A percentile compares a stretch with the other conserved stretches of the same genome.
phyloP scores from a whole-genome alignment of 2,797 vertebrate species.

The Phoxinus dragarum region DNA sequence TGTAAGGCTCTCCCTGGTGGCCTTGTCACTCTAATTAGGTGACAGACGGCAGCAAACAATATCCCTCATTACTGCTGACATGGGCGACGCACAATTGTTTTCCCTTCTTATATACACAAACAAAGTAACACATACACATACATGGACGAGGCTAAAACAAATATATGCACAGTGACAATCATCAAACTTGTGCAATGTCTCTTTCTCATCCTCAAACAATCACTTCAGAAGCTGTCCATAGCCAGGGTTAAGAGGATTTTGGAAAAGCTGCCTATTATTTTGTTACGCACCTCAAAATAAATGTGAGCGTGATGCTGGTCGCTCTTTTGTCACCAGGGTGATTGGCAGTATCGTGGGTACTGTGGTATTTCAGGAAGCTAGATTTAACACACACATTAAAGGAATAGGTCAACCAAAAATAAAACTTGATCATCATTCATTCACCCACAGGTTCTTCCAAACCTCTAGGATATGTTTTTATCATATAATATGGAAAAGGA shows the following conservation, averaged over 20 bases:
- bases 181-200: conserved; percentile 30
- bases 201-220: conserved; percentile 32
- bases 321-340: conserved; percentile 3
- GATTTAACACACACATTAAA: not conserved
- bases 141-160: conserved; percentile 40
- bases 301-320: conserved; percentile 4
- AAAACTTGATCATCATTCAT: not conserved
- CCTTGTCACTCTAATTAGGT: conserved; percentile 69
- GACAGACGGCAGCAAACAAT: conserved; percentile 67
- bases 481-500: not conserved
- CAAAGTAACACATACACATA: conserved; percentile 38
- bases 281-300: conserved; percentile 9
- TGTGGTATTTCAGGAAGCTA: not conserved
- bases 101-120: conserved; percentile 43
- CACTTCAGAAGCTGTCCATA: conserved; percentile 7
- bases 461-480: not conserved
- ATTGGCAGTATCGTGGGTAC: not conserved
- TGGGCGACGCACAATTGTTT: conserved; percentile 51
- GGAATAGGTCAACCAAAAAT: not conserved
- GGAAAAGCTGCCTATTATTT: conserved; percentile 48
- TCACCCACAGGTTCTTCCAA: not conserved
- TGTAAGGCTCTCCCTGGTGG: conserved; percentile 60
- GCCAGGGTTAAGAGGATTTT: conserved; percentile 41
- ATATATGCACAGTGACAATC: conserved; percentile 36
- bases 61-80: conserved; percentile 65